Evolutionary conservation across 2,113 vertebrate species (phyloP).

Genomic region (Rhinoderma darwinii): DNA sequence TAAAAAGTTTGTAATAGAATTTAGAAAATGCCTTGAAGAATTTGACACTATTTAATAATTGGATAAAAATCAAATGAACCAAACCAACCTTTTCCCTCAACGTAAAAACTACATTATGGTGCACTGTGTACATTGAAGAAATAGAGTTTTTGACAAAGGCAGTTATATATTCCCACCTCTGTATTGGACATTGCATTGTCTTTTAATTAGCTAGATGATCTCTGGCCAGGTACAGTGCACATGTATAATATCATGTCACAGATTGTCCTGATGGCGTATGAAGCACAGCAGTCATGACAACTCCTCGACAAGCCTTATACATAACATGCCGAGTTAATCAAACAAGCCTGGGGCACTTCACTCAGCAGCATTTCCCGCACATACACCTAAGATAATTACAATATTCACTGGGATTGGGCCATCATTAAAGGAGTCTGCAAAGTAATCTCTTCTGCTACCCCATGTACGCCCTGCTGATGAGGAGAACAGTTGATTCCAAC

Average conservation of each 20-base stretch:
- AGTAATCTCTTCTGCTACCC: conserved; percentile 24
- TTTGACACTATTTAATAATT: background rate
- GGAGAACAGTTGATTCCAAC: conserved; percentile 8
- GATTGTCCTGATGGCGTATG: background rate
- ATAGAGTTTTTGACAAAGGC: background rate
- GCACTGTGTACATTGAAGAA: background rate
- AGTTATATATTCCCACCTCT: background rate
- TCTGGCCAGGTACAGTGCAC: background rate
- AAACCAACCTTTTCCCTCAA: background rate
- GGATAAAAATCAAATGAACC: background rate
- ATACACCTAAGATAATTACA: conserved; percentile 47
- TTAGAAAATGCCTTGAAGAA: background rate
- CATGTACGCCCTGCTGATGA: conserved; percentile 36
- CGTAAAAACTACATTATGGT: background rate
- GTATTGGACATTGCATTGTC: background rate
- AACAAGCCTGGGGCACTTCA: conserved; percentile 42
- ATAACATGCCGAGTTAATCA: background rate
- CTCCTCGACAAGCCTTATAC: conserved; percentile 15
- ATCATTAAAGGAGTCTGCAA: conserved; percentile 49
- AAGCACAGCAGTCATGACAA: background rate
- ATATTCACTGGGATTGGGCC: conserved; percentile 36
- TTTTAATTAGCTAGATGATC: conserved; percentile 14
- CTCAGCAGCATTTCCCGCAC: background rate
- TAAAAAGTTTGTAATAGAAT: background rate
- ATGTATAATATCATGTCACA: conserved; percentile 4